Evolutionary conservation across 2,888 invertebrate genomes (phyloP), one percentile per base, ranked within the genome.

Genomic region (Eupithecia vulgata): DNA sequence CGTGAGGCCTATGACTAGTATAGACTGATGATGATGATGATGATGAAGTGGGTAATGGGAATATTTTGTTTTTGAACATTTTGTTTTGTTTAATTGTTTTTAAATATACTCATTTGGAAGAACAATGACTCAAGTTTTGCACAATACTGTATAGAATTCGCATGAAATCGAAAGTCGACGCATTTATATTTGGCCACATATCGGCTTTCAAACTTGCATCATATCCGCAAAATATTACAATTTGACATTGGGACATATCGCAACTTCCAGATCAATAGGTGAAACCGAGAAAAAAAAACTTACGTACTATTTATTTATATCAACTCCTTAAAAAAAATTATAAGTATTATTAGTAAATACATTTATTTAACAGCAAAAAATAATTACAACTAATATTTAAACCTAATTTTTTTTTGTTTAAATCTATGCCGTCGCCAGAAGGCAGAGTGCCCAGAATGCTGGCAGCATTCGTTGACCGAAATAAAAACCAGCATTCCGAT

Each of bases 141-240:
- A 77, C 78, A 79, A 79, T 61, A 77, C 77, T 77, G 77, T 67
- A 69, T 57, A 42, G 21, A 48, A 62, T 77, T 76, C 74, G 73
- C 61, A 75, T 57, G 68, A 78, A 81, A 81, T 79, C 78, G 81
- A 81, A 81, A 81, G 81, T 80, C 73, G 65, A 65, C 68, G 70
- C 66, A 57, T 57, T 25, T 57, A 57, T 64, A 77, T 79, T 77
- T 78, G 76, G 77, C 70, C 68, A 79, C 73, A 74, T 70, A 75
- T 75, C 67, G 77, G 48, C 66, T 81, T 81, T 80, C 80, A 74
- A 79, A 70, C 73, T 81, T 81, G 78, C 81, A 74, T 77, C 79
- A 81, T 59, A 79, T 80, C 80, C 78, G 79, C 40, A 71, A 76
- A 74, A 70, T 70, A 61, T 40, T 34, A 35, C 12, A 42, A 35